Conservation (phyloP, 2,888 invertebrate species). For the Lordiphosa fenestrarum region DNA sequence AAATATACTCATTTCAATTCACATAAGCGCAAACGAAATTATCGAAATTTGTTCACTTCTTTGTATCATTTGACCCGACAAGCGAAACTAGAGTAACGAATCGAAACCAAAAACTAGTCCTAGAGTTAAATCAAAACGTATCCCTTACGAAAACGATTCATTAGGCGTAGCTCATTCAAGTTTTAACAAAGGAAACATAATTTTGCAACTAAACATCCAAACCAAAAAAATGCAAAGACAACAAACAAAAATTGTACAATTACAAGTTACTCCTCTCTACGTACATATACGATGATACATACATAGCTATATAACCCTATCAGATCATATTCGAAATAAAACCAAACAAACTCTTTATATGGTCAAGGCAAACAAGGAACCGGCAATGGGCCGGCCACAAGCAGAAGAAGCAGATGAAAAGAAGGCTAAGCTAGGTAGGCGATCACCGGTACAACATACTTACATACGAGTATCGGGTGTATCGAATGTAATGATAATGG, state of each 20-base stretch:
- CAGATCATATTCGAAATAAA: slow-evolving; percentile 37
- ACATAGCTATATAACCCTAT: slow-evolving; percentile 51
- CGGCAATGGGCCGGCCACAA: slow-evolving; percentile 31
- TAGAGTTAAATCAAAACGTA: slow-evolving; percentile 53
- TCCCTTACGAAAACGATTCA: slow-evolving; percentile 26
- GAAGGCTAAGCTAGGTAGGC: slow-evolving; percentile 58
- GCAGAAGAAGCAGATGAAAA: slow-evolving; percentile 26
- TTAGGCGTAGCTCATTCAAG: slow-evolving; percentile 65
- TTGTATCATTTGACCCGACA: slow-evolving; percentile 29
- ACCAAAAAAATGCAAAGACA: slow-evolving; percentile 13
- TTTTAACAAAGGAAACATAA: slow-evolving; percentile 58
- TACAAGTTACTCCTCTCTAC: slow-evolving; percentile 66
- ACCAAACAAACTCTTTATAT: slow-evolving; percentile 25
- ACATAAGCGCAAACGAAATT: slow-evolving; percentile 1
- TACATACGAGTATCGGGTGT: slow-evolving; percentile 41
- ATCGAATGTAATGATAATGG: slow-evolving; percentile 55
- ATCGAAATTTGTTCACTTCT: slow-evolving; percentile 33
- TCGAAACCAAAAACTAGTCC: slow-evolving; percentile 24
- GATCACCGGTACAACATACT: slow-evolving; percentile 20
- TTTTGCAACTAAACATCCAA: slow-evolving; percentile 55
- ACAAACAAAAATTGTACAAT: slow-evolving; percentile 53
- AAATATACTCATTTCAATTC: slow-evolving; percentile 39
- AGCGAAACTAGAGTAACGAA: slow-evolving; percentile 7
- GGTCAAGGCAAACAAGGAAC: slow-evolving; percentile 29
- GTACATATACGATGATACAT: slow-evolving; percentile 52